A percentile compares a stretch with the other conserved stretches of the same genome.
These are phyloP conservation scores for Lasioglossum morio DNA, from an alignment of 2,888 invertebrate genomes.

Conservation along the genomic window DNA sequence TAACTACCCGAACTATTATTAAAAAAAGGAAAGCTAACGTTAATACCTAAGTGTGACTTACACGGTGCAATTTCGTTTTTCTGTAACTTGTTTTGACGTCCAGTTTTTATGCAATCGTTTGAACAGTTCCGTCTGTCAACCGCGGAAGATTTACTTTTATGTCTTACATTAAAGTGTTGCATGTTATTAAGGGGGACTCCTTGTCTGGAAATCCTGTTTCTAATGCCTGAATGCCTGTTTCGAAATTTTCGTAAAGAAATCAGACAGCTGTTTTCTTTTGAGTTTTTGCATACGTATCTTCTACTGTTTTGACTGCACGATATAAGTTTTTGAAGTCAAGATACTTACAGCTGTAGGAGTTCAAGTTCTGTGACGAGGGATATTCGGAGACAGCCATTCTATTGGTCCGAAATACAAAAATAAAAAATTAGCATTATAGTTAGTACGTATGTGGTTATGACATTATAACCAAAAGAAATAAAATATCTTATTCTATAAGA, in stretches of 20 bases:
- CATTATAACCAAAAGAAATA: too few relatives aligned
- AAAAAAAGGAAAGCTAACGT: background rate
- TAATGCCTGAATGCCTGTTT: too few relatives aligned
- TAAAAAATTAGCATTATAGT: too few relatives aligned
- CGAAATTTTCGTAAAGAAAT: background rate
- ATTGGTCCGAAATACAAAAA: background rate
- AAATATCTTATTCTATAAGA: background rate
- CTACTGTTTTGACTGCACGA: background rate
- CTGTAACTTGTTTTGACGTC: background rate
- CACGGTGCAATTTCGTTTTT: background rate
- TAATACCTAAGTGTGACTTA: background rate
- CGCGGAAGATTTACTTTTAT: background rate
- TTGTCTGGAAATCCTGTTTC: too few relatives aligned
- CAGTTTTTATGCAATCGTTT: background rate
- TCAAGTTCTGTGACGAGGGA: background rate
- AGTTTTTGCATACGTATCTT: background rate
- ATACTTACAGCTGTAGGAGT: background rate
- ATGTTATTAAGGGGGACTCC: background rate
- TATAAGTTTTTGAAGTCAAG: background rate
- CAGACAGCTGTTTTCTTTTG: background rate
- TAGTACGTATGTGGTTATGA: background rate
- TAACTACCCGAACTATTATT: background rate
- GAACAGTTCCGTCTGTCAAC: background rate
- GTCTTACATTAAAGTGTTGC: background rate
- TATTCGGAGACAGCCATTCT: too few relatives aligned